Evolutionary conservation across 1,140 invertebrate genomes (phyloP).

Genomic region (Anoplolepis gracilipes): DNA sequence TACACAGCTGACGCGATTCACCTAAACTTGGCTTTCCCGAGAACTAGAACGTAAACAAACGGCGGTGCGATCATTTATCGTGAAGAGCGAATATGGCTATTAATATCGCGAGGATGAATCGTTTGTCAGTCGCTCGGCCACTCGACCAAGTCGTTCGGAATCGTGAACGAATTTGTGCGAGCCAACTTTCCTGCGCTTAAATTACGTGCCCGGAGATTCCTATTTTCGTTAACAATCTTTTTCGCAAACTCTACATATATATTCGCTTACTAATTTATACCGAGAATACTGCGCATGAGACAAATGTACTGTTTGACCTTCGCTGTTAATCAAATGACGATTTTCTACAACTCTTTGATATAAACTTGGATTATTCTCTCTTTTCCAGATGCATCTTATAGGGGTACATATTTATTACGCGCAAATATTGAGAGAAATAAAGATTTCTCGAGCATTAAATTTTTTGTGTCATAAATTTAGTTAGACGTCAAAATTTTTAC

Average conservation of each 20-base stretch:
- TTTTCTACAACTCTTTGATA: not conserved
- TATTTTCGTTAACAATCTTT: not conserved
- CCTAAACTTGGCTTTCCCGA: not conserved
- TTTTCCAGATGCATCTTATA: not conserved
- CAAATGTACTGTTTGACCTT: not conserved
- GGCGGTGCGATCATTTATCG: not conserved
- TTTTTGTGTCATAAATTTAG: no score
- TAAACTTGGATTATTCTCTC: not conserved
- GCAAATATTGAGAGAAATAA: no score
- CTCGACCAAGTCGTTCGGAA: not conserved
- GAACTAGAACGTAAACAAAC: conserved; percentile 2
- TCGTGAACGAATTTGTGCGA: no score
- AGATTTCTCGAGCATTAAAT: no score
- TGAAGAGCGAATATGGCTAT: conserved; percentile 11
- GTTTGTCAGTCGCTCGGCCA: not conserved
- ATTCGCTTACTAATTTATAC: not conserved
- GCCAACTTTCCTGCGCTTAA: not conserved
- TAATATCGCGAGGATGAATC: conserved; percentile 3
- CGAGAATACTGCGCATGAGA: not conserved
- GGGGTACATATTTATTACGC: no score
- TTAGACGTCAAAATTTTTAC: no score
- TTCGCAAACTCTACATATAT: not conserved
- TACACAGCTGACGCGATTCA: conserved; percentile 15
- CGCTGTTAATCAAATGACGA: not conserved
- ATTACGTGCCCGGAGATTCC: not conserved